phyloP scores from a whole-genome alignment of 2,797 vertebrate genomes.

The Aplochiton taeniatus region DNA sequence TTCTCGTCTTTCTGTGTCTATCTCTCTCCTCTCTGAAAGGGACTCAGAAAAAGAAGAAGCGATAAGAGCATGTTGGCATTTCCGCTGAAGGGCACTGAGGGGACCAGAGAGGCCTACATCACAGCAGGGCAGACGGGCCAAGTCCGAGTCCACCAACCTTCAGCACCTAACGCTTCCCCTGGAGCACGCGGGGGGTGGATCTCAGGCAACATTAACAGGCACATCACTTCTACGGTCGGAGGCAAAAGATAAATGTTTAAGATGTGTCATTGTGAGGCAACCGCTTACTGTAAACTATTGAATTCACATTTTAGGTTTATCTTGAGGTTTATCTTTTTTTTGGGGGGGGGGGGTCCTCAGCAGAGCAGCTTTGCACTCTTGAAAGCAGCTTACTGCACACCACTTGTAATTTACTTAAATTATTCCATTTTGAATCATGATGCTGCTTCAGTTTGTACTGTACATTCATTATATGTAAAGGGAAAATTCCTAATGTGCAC shows the following conservation, averaged over 20 bases:
- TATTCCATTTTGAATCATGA: constrained; percentile 9
- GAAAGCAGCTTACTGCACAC: not conserved
- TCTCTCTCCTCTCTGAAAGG: constrained; percentile 38
- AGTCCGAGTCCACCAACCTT: not conserved
- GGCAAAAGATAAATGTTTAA: not conserved
- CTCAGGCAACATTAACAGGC: constrained; percentile 4
- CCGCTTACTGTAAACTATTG: not conserved
- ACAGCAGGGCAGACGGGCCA: not conserved
- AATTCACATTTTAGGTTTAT: not conserved
- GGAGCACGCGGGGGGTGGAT: constrained; percentile 6
- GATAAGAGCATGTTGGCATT: constrained; percentile 23
- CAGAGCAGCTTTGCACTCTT: constrained; percentile 10
- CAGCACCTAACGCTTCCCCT: not conserved
- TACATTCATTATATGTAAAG: constrained; percentile 15
- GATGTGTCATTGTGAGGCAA: constrained; percentile 5
- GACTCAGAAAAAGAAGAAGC: constrained; percentile 48
- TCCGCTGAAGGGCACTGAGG: constrained; percentile 4
- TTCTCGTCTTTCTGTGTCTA: not conserved
- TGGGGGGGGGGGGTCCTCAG: no score
- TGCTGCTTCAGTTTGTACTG: constrained; percentile 8
- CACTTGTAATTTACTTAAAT: not conserved
- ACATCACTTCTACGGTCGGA: not conserved
- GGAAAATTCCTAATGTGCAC: constrained; percentile 10
- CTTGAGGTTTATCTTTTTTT: not conserved
- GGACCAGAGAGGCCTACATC: constrained; percentile 14